Conservation (phyloP, 1,140 invertebrate genomes). For the Chlorops oryzae region DNA sequence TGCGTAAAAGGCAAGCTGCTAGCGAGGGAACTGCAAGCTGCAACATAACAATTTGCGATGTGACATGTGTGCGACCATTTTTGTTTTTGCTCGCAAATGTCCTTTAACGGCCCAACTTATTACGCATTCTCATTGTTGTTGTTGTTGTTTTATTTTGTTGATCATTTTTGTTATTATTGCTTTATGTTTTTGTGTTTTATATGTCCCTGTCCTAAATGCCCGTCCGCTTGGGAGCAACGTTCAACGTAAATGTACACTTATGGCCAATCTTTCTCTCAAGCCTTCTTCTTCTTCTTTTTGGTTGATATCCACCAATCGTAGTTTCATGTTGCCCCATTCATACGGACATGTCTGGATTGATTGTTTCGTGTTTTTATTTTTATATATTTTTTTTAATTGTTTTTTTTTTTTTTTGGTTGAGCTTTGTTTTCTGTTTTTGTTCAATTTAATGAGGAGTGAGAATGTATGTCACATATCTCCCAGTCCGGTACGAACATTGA, state of each 20-base stretch:
- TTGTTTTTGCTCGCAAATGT: background rate
- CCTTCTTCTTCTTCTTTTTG: no score
- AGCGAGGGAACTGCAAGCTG: slow-evolving; percentile 11
- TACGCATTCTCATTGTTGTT: background rate
- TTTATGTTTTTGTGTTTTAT: background rate
- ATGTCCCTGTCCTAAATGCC: no score
- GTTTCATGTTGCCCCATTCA: no score
- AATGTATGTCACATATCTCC: slow-evolving; percentile 14
- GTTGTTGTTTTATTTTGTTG: background rate
- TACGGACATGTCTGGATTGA: no score
- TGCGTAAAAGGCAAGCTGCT: no score
- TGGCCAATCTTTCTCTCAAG: no score
- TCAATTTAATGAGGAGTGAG: slow-evolving; percentile 11
- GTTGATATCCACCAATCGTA: no score
- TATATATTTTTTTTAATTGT: slow-evolving; percentile 1
- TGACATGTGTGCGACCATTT: slow-evolving; percentile 19
- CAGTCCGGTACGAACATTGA: no score
- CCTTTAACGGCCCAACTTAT: background rate
- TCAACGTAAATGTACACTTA: no score
- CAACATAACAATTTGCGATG: slow-evolving; percentile 18
- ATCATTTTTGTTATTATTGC: background rate
- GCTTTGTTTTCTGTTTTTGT: slow-evolving; percentile 3
- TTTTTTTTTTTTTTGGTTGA: slow-evolving; percentile 2
- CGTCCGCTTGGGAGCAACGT: no score
- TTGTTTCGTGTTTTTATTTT: background rate